Percentiles rank a stretch among this genome's conserved stretches.
Conservation (phyloP, 2,797 vertebrate species). For the Ptychadena robeensis region DNA sequence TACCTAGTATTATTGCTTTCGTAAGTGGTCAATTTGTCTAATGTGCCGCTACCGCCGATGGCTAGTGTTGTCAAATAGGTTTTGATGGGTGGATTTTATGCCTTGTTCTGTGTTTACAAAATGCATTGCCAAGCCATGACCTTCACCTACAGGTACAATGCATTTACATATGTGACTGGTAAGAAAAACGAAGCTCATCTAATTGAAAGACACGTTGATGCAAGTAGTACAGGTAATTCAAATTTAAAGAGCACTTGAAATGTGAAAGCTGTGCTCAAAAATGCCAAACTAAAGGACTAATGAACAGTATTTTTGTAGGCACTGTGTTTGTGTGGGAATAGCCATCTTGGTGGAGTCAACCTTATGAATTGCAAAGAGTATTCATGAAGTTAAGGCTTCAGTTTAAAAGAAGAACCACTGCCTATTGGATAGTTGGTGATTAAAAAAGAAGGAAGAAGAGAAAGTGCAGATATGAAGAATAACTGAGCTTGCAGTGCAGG, state of each 20-base stretch:
- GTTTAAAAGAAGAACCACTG: too few relatives aligned
- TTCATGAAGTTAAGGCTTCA: too few relatives aligned
- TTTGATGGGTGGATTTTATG: constrained; percentile 18
- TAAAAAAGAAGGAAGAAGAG: too few relatives aligned
- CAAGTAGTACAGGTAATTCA: neutral
- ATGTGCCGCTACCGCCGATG: constrained; percentile 40
- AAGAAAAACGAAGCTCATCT: neutral
- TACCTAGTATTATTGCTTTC: constrained; percentile 25
- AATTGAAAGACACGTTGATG: neutral
- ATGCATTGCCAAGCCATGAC: neutral
- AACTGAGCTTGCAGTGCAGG: too few relatives aligned
- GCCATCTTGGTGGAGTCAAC: too few relatives aligned
- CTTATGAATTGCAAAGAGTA: too few relatives aligned
- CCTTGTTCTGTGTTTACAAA: neutral
- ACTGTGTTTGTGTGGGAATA: too few relatives aligned
- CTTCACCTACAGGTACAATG: constrained; percentile 21
- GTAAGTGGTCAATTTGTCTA: constrained; percentile 52
- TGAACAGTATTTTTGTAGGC: neutral
- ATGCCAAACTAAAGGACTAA: too few relatives aligned
- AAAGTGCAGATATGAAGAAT: too few relatives aligned
- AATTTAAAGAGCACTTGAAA: neutral
- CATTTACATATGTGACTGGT: neutral
- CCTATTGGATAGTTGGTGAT: too few relatives aligned
- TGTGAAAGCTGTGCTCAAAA: neutral
- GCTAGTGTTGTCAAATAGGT: constrained; percentile 32